Evolutionary conservation across 2,113 vertebrate genomes (phyloP).

Genomic region (Dipodomys stephensi): DNA sequence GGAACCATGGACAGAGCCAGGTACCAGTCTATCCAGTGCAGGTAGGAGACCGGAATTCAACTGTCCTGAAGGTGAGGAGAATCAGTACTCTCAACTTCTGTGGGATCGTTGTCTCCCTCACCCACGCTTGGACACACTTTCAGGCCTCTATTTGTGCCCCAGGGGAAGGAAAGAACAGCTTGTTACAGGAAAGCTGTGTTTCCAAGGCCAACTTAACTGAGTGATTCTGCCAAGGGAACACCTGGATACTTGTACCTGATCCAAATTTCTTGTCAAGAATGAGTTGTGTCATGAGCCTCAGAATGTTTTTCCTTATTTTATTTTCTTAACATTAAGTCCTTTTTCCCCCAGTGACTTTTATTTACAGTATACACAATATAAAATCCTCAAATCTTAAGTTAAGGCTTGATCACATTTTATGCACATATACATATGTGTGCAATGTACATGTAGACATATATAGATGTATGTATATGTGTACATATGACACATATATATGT

Average conservation of each 20-base stretch:
- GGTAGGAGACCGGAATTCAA: neutral
- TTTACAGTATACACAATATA: neutral
- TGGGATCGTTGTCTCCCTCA: neutral
- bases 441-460: neutral
- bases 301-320: neutral
- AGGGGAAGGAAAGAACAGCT: neutral
- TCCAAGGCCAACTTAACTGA: neutral
- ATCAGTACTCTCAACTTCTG: neutral
- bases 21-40: neutral
- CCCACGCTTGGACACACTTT: neutral
- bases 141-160: neutral
- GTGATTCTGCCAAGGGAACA: neutral
- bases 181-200: constrained; percentile 5
- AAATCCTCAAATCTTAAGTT: constrained; percentile 11
- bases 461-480: neutral
- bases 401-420: neutral
- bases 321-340: constrained; percentile 1
- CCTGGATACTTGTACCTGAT: neutral
- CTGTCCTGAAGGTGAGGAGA: neutral
- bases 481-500: neutral
- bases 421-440: too few relatives aligned
- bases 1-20: neutral
- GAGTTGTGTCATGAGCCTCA: neutral
- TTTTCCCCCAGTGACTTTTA: neutral
- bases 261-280: constrained; percentile 31